Conservation (phyloP, 1,140 invertebrate species). For the Diorhabda elongata region DNA sequence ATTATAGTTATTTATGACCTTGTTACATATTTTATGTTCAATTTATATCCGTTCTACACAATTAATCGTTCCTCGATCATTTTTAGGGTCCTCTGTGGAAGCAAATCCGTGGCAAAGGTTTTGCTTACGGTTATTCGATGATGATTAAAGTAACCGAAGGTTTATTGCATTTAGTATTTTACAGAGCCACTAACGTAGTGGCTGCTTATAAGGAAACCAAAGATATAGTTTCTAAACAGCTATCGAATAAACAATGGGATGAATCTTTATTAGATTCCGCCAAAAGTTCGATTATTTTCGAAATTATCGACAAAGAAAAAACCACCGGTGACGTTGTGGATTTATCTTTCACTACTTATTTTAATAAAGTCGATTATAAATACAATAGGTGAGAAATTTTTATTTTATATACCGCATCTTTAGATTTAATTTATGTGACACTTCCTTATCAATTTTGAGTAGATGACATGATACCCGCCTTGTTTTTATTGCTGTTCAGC, state of each 20-base stretch:
- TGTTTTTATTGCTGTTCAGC: too few relatives aligned
- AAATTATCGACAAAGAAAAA: conserved; percentile 76
- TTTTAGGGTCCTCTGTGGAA: conserved; percentile 82
- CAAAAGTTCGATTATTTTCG: conserved; percentile 78
- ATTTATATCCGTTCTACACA: too few relatives aligned
- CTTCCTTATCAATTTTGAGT: too few relatives aligned
- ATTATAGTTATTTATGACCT: too few relatives aligned
- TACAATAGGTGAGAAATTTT: conserved; percentile 60
- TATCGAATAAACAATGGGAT: conserved; percentile 64
- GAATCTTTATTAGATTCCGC: conserved; percentile 73
- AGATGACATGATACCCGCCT: too few relatives aligned
- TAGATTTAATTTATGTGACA: too few relatives aligned
- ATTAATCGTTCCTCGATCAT: background rate
- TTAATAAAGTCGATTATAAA: conserved; percentile 61
- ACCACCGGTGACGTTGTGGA: conserved; percentile 66
- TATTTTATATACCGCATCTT: too few relatives aligned
- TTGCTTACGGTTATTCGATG: conserved; percentile 76
- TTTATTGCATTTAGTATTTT: conserved; percentile 66
- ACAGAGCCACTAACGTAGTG: conserved; percentile 69
- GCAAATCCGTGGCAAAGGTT: conserved; percentile 75
- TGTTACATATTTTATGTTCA: too few relatives aligned
- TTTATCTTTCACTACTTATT: conserved; percentile 68
- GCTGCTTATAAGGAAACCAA: conserved; percentile 74
- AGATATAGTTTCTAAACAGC: conserved; percentile 58
- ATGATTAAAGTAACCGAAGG: conserved; percentile 61